These are phyloP conservation scores for Crepidodera aurea DNA, from an alignment of 2,888 invertebrate genomes.

Conservation along the genomic window DNA sequence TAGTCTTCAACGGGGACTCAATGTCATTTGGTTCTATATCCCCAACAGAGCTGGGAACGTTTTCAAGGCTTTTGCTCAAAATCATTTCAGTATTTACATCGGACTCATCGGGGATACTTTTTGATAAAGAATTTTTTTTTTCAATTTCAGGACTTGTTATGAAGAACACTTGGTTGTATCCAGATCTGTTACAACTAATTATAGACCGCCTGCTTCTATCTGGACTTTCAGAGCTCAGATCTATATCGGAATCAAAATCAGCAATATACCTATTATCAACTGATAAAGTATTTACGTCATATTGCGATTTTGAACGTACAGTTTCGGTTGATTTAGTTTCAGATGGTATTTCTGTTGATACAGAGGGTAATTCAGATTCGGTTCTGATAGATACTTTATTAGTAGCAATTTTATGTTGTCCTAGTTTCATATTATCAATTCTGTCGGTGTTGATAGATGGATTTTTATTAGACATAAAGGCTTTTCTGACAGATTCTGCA, in stretches of 20 bases:
- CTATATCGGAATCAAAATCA: constrained; percentile 34
- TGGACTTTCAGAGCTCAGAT: constrained; percentile 13
- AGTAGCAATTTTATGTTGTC: constrained; percentile 6
- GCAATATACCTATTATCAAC: constrained; percentile 26
- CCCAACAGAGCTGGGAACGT: background rate
- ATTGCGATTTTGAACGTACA: background rate
- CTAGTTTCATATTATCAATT: constrained; percentile 38
- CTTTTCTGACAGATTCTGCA: constrained; percentile 34
- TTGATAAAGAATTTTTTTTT: background rate
- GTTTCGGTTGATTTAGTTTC: constrained; percentile 2
- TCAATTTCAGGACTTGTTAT: constrained; percentile 16
- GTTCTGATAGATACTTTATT: background rate
- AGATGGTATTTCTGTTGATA: background rate
- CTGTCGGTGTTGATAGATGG: constrained; percentile 37
- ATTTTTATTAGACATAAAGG: constrained; percentile 22
- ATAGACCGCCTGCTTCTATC: constrained; percentile 33
- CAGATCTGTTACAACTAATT: constrained; percentile 30
- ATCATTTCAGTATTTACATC: constrained; percentile 8
- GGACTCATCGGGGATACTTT: background rate
- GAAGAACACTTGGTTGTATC: constrained; percentile 14
- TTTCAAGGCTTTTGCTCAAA: background rate
- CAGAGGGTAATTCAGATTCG: background rate
- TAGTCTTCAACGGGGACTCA: background rate
- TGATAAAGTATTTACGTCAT: background rate
- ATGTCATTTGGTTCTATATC: background rate